phyloP scores from a whole-genome alignment of 2,888 invertebrate species.

The Philereme transversata region DNA sequence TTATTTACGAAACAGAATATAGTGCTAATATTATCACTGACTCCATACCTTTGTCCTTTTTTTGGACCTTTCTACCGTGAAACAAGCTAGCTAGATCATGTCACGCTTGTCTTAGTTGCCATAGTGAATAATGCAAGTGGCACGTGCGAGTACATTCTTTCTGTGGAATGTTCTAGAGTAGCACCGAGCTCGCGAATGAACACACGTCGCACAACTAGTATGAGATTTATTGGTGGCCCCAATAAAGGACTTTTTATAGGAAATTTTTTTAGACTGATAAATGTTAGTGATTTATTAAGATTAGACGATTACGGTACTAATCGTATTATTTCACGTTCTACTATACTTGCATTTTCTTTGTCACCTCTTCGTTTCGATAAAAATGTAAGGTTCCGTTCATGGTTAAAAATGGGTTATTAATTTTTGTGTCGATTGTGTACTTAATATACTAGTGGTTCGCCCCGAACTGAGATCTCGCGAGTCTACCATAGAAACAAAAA shows the following conservation, averaged over 20 bases:
- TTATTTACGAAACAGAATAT: too few species aligned
- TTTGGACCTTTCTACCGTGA: conserved; percentile 55
- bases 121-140: conserved; percentile 76
- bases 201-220: conserved; percentile 43
- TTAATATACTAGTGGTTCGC: too few species aligned
- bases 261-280: conserved; percentile 25
- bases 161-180: conserved; percentile 43
- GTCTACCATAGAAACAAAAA: too few species aligned
- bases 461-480: too few species aligned
- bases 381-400: neutral
- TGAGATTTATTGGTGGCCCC: conserved; percentile 29
- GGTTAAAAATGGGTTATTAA: neutral
- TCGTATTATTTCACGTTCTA: conserved; percentile 22
- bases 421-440: too few species aligned
- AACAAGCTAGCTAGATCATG: conserved; percentile 68
- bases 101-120: conserved; percentile 65
- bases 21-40: neutral
- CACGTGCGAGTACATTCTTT: conserved; percentile 53
- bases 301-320: conserved; percentile 24
- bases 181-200: conserved; percentile 38
- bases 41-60: conserved; percentile 2
- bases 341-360: conserved; percentile 10
- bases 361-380: neutral
- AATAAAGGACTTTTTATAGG: conserved; percentile 23
- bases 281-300: conserved; percentile 31